phyloP scores from a whole-genome alignment of 2,113 vertebrate species.

The Eudorcas thomsonii region DNA sequence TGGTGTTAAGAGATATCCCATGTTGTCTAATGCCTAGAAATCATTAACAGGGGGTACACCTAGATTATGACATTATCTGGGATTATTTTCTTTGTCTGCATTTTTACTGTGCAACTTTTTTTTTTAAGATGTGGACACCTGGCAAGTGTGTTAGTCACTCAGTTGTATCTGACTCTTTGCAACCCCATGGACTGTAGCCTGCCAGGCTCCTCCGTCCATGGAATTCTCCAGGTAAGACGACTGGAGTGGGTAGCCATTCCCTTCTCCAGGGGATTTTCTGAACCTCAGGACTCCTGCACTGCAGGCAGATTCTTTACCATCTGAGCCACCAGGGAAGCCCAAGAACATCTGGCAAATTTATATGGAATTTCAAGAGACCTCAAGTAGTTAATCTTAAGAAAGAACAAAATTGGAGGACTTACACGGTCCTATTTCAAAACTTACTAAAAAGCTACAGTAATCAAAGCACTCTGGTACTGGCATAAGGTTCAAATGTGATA shows the following conservation, averaged over 20 bases:
- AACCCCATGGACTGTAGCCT: neutral
- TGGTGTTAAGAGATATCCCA: neutral
- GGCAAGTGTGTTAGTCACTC: neutral
- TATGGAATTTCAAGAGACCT: neutral
- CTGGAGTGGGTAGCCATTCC: neutral
- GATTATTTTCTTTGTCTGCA: neutral
- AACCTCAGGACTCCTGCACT: neutral
- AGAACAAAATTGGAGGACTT: neutral
- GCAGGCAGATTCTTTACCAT: neutral
- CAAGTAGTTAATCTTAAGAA: neutral
- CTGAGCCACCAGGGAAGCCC: neutral
- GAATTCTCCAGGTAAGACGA: neutral
- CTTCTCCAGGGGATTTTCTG: neutral
- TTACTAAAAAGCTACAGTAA: neutral
- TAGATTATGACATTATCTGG: neutral
- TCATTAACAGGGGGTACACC: neutral
- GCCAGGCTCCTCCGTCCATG: neutral
- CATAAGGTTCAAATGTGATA: neutral
- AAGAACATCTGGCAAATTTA: neutral
- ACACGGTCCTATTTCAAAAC: neutral
- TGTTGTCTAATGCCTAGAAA: neutral
- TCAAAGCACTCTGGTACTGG: neutral
- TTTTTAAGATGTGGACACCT: neutral
- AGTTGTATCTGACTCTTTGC: neutral
- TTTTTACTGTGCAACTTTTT: neutral